Evolutionary conservation across 2,888 invertebrate genomes (phyloP), one percentile per base, ranked within the genome.

Genomic region (Cephus sareptanus): DNA sequence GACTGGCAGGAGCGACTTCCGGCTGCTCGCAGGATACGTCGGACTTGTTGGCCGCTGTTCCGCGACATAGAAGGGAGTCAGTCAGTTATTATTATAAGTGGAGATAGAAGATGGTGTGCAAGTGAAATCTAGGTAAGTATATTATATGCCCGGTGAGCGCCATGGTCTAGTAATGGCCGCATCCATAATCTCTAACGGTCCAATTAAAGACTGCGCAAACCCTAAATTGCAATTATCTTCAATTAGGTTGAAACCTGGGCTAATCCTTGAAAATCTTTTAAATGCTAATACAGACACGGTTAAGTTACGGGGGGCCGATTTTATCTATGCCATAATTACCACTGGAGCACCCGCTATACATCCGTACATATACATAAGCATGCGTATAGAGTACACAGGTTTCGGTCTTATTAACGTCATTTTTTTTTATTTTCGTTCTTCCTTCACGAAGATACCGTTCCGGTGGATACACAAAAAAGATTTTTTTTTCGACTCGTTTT

Each of bases 101-200:
- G 79, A 76, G 79, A 75, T 79, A 75, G 76, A 75, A 75, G 79
- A 73, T 79, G 80, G 82, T 81, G 85, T 83, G 82, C 85, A 86
- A 89, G 91, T 91, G 91, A 91, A 91, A 91, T 91, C 90, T 91
- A 91, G 91, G 91, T 91, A 91, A 91, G 91, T 91, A 86, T 91
- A 91, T 90, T 91, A 90, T 91, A 91, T 91, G 91, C 89, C 86
- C 84, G 88, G 81, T 91, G 90, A 89, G 86, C 86, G 84, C 86
- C 86, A 90, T 90, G 91, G 91, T 91, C 91, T 91, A 91, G 90
- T 91, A 91, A 91, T 89, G 86, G 84, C 82, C 86, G 88, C 86
- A 86, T 87, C 86, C 86, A 88, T 89, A 87, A 91, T 90, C 88
- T 83, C 83, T 86, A 87, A 87, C 85, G 82, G 86, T 82, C 87